Evolutionary conservation across 1,140 invertebrate species (phyloP).

Genomic region (Papilio polyxenes): DNA sequence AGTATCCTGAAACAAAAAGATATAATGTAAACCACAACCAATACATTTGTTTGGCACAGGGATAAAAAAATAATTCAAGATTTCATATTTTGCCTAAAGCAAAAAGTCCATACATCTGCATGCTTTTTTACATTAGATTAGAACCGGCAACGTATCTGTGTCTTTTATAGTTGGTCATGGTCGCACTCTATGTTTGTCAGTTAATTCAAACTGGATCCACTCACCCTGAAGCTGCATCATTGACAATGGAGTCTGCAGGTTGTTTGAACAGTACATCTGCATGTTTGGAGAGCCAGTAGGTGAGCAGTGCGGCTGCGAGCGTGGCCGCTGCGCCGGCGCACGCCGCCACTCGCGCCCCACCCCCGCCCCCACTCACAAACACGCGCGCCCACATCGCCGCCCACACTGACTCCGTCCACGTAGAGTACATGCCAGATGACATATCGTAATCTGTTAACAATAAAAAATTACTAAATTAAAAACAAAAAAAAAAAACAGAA

Average conservation of each 20-base stretch:
- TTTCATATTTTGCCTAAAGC: no score
- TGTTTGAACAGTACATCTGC: constrained; percentile 83
- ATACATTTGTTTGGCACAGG: no score
- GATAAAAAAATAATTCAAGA: no score
- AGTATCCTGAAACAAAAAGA: constrained; percentile 62
- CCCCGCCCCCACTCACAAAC: constrained; percentile 89
- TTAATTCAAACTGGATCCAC: constrained; percentile 19
- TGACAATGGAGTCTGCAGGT: constrained; percentile 38
- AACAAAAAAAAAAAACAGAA: no score
- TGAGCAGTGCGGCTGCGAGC: constrained; percentile 84
- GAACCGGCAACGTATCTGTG: no score
- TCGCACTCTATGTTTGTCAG: no score
- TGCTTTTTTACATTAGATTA: no score
- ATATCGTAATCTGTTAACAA: constrained; percentile 87
- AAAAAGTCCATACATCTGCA: no score
- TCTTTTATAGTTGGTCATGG: no score
- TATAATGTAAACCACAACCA: constrained; percentile 4
- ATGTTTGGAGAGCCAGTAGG: constrained; percentile 86
- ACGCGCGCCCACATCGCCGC: constrained; percentile 86
- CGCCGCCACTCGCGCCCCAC: constrained; percentile 85
- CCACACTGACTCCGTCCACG: constrained; percentile 97
- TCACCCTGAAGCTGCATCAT: constrained; percentile 59
- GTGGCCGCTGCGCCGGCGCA: constrained; percentile 84
- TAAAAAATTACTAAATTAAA: background rate
- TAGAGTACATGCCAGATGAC: constrained; percentile 89